Base-by-base conservation (phyloP, 2,888 invertebrate genomes). In the Sabatieria punctata region DNA sequence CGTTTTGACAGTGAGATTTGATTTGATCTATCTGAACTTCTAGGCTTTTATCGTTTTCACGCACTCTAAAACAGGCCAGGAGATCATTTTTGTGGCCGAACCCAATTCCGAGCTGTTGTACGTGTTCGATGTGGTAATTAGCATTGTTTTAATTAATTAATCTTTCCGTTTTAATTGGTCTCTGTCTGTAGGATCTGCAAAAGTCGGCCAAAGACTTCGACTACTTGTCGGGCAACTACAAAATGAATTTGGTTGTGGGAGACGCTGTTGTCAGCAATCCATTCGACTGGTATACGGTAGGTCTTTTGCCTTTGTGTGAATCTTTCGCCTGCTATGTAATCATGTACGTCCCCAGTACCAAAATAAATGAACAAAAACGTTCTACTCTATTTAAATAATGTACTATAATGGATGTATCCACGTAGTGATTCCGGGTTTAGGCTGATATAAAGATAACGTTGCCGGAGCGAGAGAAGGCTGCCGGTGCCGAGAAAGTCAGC, bases 71-170 rank as follows among this genome's bases (percentile, higher is more conserved):
- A 73, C 74, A 0, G 72, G 75, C n/a, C 77, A 79, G 50, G 95
- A 95, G 72, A 82, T 88, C 42, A 79, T 89, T 58, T 93, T 86
- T 66, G 82, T 95, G 3, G 85, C 91, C 1, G 91, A 93, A 64
- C 79, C 80, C 2, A 59, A 51, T 47, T 58, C 46, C 41, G 55
- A 53, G 47, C 63, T 62, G 18, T 55, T 59, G 24, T 91, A 93
- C 68, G 85, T 84, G 70, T 81, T 91, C 53, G 89, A 91, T 63
- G 76, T 95, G 77, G 83, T 83, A 60, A 67, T 13, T 33, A 33
- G 33, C 13, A 18, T 38, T 35, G 13, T 37, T 11, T 21, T 51
- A 19, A n/a, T 15, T 48, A n/a, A 18, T 22, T 48, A 36, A 18
- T 18, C 30, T 13, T 13, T 45, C 15, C 19, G 18, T 13, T 19